Percentiles rank a stretch among this genome's conserved stretches.
Conservation (phyloP, 2,888 invertebrate genomes). For the Axea sp. region DNA sequence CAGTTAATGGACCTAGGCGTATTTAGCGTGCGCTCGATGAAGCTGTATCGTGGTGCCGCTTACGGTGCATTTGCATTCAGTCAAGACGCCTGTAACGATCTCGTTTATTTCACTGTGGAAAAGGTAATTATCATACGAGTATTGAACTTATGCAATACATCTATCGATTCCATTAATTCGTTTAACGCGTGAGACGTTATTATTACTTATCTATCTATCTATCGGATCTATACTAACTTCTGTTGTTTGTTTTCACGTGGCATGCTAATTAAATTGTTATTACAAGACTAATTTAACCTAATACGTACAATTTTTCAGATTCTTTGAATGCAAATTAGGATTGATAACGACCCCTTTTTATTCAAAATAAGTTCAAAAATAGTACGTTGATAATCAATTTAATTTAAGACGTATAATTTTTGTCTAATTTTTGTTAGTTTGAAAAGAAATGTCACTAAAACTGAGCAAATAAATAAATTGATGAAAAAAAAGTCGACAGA, state of each 20-base stretch:
- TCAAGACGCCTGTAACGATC: constrained; percentile 27
- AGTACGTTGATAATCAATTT: too few relatives aligned
- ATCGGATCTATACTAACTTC: neutral
- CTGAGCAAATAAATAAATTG: too few relatives aligned
- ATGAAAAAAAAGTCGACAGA: too few relatives aligned
- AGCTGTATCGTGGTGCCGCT: constrained; percentile 33
- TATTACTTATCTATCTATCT: neutral
- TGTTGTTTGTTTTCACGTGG: neutral
- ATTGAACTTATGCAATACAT: constrained; percentile 41
- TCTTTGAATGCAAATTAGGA: too few relatives aligned
- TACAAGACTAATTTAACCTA: too few relatives aligned
- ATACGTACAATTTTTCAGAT: too few relatives aligned
- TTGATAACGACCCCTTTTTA: too few relatives aligned
- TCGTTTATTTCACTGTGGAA: constrained; percentile 37
- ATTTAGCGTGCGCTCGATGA: constrained; percentile 28
- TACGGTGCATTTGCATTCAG: constrained; percentile 38
- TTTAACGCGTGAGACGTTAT: neutral
- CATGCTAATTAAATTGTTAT: too few relatives aligned
- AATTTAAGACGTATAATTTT: too few relatives aligned
- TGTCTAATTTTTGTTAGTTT: too few relatives aligned
- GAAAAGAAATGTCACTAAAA: too few relatives aligned
- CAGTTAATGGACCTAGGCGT: constrained; percentile 28
- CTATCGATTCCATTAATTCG: constrained; percentile 22
- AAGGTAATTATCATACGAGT: constrained; percentile 44
- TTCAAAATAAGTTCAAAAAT: too few relatives aligned